Base-by-base conservation (phyloP, 2,888 invertebrate species). In the Altica lythri region DNA sequence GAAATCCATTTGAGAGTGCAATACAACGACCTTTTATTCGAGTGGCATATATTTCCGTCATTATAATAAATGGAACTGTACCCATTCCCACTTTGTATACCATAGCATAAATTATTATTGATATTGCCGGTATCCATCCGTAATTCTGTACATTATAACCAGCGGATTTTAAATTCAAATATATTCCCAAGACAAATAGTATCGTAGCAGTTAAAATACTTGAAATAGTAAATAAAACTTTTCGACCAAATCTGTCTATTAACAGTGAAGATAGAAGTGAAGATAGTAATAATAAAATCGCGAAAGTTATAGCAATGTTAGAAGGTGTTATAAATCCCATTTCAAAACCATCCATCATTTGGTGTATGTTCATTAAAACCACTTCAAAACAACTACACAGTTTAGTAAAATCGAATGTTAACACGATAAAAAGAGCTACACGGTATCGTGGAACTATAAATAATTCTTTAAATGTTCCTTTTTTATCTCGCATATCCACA, bases 311-410 rank as follows among this genome's bases (percentile, higher is more conserved):
- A 4, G 70, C 71, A 1, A 71, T 65, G 1, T 58, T 57, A 13
- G 66, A 60, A 0, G 70, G 59, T 4, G 67, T 52, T 2, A 64
- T 57, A 34, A 72, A 63, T 14, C 66, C 65, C 2, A 68, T 67
- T 2, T 68, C 68, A 0, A 72, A 70, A 30, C 66, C 67, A 1
- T 59, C 59, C 4, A 74, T 55, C 34, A 74, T 74, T 10, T 63
- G 61, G 55, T 74, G 73, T 22, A 74, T 56, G 47, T 74, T 74
- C 73, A 74, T 74, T 17, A 74, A 45, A 47, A 74, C 70, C 9
- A 73, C 72, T 43, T 71, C 71, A 25, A 72, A 72, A 42, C 73
- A 68, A 42, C 72, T 71, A 46, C 72, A 70, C 57, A 72, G 71
- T 59, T 73, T 72, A 1, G 69, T 66, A 5, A 63, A 68, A 51